Evolutionary conservation across 2,113 vertebrate genomes (phyloP).

Genomic region (Charina bottae): DNA sequence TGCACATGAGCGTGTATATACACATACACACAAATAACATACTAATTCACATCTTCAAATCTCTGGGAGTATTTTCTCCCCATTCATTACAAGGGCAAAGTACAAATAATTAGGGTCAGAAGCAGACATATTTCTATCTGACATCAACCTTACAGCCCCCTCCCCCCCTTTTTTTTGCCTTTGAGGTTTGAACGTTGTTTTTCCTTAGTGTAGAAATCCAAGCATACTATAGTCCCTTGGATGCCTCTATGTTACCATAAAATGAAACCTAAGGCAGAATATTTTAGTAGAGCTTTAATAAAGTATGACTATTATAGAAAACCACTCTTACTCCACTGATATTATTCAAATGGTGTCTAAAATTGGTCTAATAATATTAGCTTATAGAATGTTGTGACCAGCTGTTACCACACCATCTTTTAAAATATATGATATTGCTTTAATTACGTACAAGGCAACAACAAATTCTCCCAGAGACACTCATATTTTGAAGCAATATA

Average conservation of each 20-base stretch:
- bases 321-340: neutral
- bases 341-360: neutral
- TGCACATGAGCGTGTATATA: neutral
- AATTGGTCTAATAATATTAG: neutral
- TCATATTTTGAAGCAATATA: neutral
- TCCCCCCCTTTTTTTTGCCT: neutral
- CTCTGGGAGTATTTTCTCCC: neutral
- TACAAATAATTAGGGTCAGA: neutral
- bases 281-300: neutral
- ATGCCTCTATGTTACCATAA: neutral
- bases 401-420: neutral
- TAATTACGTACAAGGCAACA: neutral
- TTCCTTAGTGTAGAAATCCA: neutral
- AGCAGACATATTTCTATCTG: neutral
- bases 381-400: neutral
- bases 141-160: neutral
- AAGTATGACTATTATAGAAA: neutral
- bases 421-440: neutral
- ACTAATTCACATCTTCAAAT: neutral
- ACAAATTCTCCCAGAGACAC: neutral
- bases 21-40: neutral
- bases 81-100: neutral
- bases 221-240: neutral
- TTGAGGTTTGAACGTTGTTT: neutral
- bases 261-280: neutral